A percentile compares a stretch with the other conserved stretches of the same genome.
These are phyloP conservation scores for Stylophora pistillata DNA, from an alignment of 64 coral and sea anemone species.

Conservation along the genomic window DNA sequence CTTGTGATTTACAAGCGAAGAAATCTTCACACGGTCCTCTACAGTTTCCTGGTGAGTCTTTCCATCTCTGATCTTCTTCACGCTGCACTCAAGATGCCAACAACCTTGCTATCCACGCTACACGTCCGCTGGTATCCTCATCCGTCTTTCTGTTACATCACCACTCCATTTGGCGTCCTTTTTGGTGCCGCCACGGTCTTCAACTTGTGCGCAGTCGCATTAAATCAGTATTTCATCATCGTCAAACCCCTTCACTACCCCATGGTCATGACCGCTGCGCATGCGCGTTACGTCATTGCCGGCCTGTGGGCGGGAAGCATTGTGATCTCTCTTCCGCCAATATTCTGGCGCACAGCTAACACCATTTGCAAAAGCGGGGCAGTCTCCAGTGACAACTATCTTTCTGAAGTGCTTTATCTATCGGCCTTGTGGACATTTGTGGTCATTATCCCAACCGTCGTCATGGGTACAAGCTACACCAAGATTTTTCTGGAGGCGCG, in stretches of 20 bases:
- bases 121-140: constrained; percentile 84
- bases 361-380: constrained; percentile 90
- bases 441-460: constrained; percentile 74
- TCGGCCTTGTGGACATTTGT: constrained; percentile 88
- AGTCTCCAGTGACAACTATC: constrained; percentile 71
- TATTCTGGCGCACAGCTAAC: constrained; percentile 72
- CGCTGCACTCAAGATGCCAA: constrained; percentile 83
- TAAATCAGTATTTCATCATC: constrained; percentile 92
- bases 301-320: constrained; percentile 78
- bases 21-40: constrained; percentile 72
- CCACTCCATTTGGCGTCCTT: constrained; percentile 87
- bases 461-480: constrained; percentile 75
- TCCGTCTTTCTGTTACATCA: constrained; percentile 76
- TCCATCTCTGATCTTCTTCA: constrained; percentile 86
- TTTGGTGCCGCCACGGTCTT: constrained; percentile 92
- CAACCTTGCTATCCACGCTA: constrained; percentile 71
- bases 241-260: constrained; percentile 86
- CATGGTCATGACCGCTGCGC: constrained; percentile 75
- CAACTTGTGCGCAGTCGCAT: constrained; percentile 87
- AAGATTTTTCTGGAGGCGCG: constrained; percentile 85
- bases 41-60: constrained; percentile 82
- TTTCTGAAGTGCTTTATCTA: constrained; percentile 75
- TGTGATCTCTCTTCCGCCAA: constrained; percentile 69
- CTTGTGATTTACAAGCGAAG: constrained; percentile 76
- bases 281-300: constrained; percentile 67